Evolutionary conservation across 2,113 vertebrate species (phyloP), one percentile per base, ranked within the genome.

Genomic region (Phyllopteryx taeniolatus): DNA sequence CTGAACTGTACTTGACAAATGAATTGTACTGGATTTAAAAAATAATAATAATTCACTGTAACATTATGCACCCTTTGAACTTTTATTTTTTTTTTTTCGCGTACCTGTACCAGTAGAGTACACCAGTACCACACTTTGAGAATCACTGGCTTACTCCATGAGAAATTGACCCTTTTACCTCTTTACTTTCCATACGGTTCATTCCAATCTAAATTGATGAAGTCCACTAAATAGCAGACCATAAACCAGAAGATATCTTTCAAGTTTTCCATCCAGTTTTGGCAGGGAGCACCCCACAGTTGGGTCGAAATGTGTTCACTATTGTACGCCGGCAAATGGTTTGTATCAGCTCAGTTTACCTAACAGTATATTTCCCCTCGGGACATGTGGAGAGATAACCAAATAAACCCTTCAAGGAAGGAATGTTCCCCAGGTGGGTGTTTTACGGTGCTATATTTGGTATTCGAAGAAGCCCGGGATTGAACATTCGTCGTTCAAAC

Each of bases 351-450:
- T 73, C 69, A 66, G 87, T 92, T 91, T 91, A 90, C 88, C 87
- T 89, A 90, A 90, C 83, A 85, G 83, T 89, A 87, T 90, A 88
- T 91, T 91, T 87, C 74, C 87, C 89, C 82, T 84, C 74, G 35
- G 85, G 88, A 90, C 88, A 81, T 90, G 89, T 79, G 79, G 74
- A 86, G 83, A 90, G 85, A 91, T 90, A 92, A 92, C 89, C 88
- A 92, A 91, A 92, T 91, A 91, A 92, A 90, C 88, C 82, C 88
- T 90, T 91, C 81, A 85, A 84, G 86, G 67, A 68, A 85, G 89
- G 85, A 92, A 90, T 88, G 86, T 87, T 91, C 89, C 87, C 86
- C 31, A 53, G 75, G 88, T 81, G 78, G 80, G 76, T 81, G 83
- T 78, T 84, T 87, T 81, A 69, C 73, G 70, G 64, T 87, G 86